Conservation (phyloP, 1,140 invertebrate genomes). For the Mesaphorura yosii region DNA sequence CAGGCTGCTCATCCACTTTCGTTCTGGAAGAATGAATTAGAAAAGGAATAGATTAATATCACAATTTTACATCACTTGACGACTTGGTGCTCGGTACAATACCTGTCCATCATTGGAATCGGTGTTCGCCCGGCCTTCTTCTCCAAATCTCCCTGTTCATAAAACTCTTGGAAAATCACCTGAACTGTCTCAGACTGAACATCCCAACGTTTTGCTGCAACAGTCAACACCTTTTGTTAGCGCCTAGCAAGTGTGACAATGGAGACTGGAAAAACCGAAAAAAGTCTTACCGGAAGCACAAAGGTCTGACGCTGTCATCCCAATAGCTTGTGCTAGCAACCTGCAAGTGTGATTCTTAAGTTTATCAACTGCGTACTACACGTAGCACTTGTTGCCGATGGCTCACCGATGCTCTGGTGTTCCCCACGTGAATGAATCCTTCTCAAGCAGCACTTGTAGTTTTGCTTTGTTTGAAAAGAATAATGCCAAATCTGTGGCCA, state of each 20-base stretch:
- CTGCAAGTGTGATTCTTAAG: conserved; percentile 36
- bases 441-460: conserved; percentile 46
- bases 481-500: conserved; percentile 66
- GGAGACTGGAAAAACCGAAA: no score
- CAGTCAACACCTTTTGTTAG: no score
- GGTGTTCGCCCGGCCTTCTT: conserved; percentile 52
- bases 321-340: conserved; percentile 51
- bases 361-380: not conserved
- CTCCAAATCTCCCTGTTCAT: conserved; percentile 65
- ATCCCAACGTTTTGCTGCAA: conserved; percentile 68
- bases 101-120: conserved; percentile 71
- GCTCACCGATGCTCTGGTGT: conserved; percentile 48
- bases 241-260: no score
- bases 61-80: no score
- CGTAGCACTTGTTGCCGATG: no score
- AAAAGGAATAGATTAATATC: no score
- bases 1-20: conserved; percentile 57
- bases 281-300: no score
- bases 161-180: conserved; percentile 75
- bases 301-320: conserved; percentile 69
- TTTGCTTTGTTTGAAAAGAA: conserved; percentile 64
- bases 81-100: no score
- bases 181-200: conserved; percentile 63
- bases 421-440: conserved; percentile 48
- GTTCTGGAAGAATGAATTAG: no score